A percentile compares a stretch with the other conserved stretches of the same genome.
Evolutionary conservation across 2,113 vertebrate genomes (phyloP).

Genomic region (Pithys albifrons): DNA sequence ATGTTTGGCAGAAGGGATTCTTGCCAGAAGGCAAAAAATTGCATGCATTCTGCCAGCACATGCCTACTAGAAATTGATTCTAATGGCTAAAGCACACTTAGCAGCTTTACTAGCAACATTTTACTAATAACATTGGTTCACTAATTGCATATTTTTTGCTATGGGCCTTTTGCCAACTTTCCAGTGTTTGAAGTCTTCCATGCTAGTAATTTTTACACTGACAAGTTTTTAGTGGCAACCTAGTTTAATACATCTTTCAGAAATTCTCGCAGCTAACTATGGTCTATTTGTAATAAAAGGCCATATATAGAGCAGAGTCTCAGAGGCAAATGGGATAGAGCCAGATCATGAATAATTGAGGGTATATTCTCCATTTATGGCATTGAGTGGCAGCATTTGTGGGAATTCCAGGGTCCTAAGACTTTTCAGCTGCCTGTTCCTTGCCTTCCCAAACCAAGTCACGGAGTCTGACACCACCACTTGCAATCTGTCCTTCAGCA

Average conservation of each 20-base stretch:
- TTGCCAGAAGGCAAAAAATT: neutral
- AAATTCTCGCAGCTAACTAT: neutral
- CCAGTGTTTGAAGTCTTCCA: neutral
- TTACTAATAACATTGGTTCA: neutral
- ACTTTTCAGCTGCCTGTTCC: neutral
- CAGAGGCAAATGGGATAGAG: neutral
- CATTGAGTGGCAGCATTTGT: neutral
- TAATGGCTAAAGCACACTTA: neutral
- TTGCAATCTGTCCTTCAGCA: neutral
- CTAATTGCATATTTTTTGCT: neutral
- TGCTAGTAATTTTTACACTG: neutral
- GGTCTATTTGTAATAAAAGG: neutral
- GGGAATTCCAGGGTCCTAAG: neutral
- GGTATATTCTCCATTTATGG: constrained; percentile 27
- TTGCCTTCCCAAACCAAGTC: neutral
- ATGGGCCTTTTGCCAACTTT: neutral
- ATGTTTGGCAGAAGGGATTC: neutral
- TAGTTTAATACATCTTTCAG: neutral
- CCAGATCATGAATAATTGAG: constrained; percentile 36
- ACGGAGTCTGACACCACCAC: neutral
- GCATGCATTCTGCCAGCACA: neutral
- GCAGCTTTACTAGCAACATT: neutral
- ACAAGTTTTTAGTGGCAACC: neutral
- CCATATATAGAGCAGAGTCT: neutral
- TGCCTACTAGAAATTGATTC: neutral